A percentile compares a stretch with the other conserved stretches of the same genome.
Conservation (phyloP, 1,140 invertebrate species). For the Neodiprion fabricii region DNA sequence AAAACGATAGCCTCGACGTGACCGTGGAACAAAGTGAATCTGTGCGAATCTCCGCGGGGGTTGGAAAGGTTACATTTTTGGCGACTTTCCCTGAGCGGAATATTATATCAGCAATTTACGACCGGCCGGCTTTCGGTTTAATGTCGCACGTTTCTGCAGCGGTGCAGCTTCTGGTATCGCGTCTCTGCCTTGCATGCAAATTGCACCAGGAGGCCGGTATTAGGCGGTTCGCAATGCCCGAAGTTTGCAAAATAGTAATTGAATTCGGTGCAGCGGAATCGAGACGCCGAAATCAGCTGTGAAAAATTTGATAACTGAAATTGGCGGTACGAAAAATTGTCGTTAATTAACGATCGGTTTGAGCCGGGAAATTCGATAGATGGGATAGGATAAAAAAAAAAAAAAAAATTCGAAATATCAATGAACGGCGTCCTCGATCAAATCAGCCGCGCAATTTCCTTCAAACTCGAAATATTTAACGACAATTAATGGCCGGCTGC, state of each 20-base stretch:
- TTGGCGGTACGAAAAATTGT: no score
- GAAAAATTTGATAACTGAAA: no score
- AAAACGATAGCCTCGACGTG: background rate
- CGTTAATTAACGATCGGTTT: no score
- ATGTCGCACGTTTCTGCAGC: background rate
- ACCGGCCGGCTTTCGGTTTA: background rate
- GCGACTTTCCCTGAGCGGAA: constrained; percentile 1
- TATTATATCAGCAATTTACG: constrained; percentile 5
- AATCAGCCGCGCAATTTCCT: background rate
- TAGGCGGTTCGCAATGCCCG: no score
- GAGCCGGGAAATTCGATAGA: background rate
- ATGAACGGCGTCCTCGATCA: background rate
- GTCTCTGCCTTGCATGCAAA: background rate
- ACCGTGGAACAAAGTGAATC: background rate
- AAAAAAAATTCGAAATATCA: background rate
- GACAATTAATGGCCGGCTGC: background rate
- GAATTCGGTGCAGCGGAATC: no score
- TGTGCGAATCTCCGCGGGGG: background rate
- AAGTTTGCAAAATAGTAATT: no score
- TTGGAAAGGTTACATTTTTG: background rate
- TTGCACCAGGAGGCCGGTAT: background rate
- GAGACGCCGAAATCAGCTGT: no score
- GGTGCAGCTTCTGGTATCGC: background rate
- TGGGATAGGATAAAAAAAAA: background rate
- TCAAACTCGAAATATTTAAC: background rate